phyloP scores from a whole-genome alignment of 2,113 vertebrate genomes.

The Eulemur rufifrons region DNA sequence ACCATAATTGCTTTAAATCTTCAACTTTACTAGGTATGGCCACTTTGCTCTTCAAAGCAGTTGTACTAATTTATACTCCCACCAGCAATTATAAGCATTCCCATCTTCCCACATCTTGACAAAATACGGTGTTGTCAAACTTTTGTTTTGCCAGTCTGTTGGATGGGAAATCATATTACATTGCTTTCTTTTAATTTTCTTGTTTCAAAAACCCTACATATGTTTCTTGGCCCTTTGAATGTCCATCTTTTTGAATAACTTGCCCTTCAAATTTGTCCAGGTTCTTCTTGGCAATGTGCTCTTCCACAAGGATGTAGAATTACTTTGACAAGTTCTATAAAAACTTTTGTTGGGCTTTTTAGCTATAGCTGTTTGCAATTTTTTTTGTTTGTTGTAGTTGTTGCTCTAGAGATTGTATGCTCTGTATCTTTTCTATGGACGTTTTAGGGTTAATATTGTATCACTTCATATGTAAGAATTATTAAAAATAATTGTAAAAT shows the following conservation, averaged over 20 bases:
- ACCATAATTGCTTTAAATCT: background rate
- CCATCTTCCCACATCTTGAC: background rate
- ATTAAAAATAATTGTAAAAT: background rate
- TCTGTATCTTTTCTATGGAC: background rate
- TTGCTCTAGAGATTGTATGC: background rate
- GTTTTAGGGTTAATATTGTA: background rate
- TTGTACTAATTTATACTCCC: background rate
- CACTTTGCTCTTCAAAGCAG: background rate
- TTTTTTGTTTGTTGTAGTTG: background rate
- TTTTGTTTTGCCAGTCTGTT: background rate
- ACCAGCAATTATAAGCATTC: background rate
- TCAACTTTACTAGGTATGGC: background rate
- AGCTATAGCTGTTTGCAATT: background rate
- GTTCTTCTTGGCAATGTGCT: background rate
- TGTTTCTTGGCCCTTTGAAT: background rate
- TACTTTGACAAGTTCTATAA: background rate
- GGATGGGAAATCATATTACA: background rate
- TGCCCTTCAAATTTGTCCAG: background rate
- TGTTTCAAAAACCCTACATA: background rate
- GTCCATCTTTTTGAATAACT: background rate
- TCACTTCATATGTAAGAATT: background rate
- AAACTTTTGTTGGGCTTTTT: background rate
- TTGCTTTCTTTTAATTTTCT: conserved; percentile 2
- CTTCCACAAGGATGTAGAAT: background rate
- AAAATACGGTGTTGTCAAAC: background rate